Evolutionary conservation across 2,113 vertebrate genomes (phyloP).

Genomic region (Cyanoramphus novaezelandiae): DNA sequence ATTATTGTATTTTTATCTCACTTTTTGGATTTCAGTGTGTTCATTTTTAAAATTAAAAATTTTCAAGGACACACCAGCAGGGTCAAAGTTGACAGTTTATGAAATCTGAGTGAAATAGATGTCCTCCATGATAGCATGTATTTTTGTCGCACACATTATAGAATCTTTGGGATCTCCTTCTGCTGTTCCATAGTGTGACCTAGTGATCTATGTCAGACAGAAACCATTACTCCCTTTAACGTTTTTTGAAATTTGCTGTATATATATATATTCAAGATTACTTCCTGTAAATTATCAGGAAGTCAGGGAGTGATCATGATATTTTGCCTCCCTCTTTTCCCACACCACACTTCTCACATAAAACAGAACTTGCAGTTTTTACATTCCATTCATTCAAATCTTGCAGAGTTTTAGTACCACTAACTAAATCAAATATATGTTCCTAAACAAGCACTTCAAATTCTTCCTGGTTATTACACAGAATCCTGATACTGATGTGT

Average conservation of each 20-base stretch:
- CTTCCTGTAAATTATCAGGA: background rate
- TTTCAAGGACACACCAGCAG: background rate
- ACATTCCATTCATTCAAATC: background rate
- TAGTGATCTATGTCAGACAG: background rate
- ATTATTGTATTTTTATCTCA: background rate
- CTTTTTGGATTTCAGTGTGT: background rate
- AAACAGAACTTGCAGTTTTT: background rate
- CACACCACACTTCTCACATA: background rate
- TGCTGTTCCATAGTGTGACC: background rate
- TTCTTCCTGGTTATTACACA: background rate
- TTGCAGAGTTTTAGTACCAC: background rate
- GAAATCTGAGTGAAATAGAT: background rate
- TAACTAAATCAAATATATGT: background rate
- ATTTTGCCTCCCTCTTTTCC: background rate
- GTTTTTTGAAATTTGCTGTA: background rate
- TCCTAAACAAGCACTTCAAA: background rate
- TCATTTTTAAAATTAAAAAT: background rate
- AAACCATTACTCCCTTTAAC: background rate
- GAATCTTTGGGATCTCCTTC: background rate
- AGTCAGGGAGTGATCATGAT: background rate
- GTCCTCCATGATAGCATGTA: accelerated
- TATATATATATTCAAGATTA: background rate
- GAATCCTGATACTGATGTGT: background rate
- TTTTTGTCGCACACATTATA: background rate
- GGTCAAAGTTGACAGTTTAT: background rate